Evolutionary conservation across 2,888 invertebrate species (phyloP).

Genomic region (Agonopterix heracliana): DNA sequence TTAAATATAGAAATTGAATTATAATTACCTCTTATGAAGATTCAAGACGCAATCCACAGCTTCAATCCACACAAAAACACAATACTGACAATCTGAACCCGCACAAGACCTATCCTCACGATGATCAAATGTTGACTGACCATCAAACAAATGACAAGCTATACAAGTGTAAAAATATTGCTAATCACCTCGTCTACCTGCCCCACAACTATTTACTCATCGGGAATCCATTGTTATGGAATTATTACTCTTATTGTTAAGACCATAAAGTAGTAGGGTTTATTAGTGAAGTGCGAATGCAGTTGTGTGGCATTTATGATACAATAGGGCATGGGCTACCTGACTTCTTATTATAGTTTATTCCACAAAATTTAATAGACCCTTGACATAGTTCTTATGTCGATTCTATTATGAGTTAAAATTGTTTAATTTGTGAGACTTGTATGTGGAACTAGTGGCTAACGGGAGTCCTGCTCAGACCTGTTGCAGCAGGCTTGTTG

Average conservation of each 20-base stretch:
- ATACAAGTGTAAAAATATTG: conserved; percentile 2
- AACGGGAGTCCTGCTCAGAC: too few species aligned
- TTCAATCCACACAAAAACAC: too few species aligned
- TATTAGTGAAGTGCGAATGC: not conserved
- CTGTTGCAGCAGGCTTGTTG: too few species aligned
- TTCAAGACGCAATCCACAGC: too few species aligned
- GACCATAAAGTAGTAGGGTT: not conserved
- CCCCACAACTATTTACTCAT: not conserved
- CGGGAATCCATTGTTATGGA: not conserved
- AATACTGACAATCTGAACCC: too few species aligned
- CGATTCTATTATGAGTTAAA: too few species aligned
- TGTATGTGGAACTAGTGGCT: too few species aligned
- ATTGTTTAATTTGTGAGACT: too few species aligned
- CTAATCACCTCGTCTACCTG: conserved; percentile 7
- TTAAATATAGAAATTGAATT: too few species aligned
- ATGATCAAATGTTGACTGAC: conserved; percentile 25
- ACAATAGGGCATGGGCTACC: conserved; percentile 5
- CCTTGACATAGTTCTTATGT: too few species aligned
- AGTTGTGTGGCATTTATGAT: conserved; percentile 1
- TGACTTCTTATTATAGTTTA: not conserved
- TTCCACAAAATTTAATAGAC: not conserved
- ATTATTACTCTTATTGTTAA: not conserved
- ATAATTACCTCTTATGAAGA: too few species aligned
- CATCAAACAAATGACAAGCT: not conserved
- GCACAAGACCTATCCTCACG: not conserved